phyloP scores from a whole-genome alignment of 2,797 vertebrate genomes.

The Ctenopoma multispine region DNA sequence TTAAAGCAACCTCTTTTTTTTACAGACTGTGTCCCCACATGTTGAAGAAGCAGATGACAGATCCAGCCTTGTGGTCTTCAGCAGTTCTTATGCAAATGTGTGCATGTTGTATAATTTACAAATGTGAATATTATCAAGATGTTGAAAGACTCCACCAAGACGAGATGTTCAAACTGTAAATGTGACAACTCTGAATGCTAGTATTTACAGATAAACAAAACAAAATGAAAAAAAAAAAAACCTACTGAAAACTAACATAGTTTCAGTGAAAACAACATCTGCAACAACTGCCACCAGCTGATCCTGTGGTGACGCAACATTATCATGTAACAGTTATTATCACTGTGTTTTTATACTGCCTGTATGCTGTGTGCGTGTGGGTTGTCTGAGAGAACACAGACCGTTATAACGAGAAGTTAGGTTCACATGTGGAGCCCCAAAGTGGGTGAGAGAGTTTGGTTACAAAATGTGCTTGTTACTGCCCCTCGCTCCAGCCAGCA shows the following conservation, averaged over 20 bases:
- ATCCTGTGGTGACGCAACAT: not conserved
- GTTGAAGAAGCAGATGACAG: conserved; percentile 58
- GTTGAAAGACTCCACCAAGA: not conserved
- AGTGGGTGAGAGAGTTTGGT: conserved; percentile 50
- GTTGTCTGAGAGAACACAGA: conserved; percentile 4
- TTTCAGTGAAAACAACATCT: not conserved
- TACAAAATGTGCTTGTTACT: conserved; percentile 49
- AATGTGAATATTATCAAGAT: not conserved
- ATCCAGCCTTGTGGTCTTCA: not conserved
- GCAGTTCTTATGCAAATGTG: not conserved
- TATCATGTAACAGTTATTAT: not conserved
- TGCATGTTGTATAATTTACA: not conserved
- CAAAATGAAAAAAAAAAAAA: not conserved
- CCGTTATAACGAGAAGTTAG: too few species aligned
- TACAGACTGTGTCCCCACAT: conserved; percentile 79
- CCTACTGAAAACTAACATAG: conserved; percentile 2
- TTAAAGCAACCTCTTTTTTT: conserved; percentile 38
- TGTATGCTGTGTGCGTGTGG: not conserved
- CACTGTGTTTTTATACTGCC: not conserved
- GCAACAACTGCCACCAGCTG: not conserved
- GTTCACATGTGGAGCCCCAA: conserved; percentile 60
- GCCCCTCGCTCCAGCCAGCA: conserved; percentile 19
- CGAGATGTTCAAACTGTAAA: not conserved
- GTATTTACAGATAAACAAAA: conserved; percentile 31
- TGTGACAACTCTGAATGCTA: not conserved